phyloP scores from a whole-genome alignment of 2,113 vertebrate species.

The Eubucco bourcierii region DNA sequence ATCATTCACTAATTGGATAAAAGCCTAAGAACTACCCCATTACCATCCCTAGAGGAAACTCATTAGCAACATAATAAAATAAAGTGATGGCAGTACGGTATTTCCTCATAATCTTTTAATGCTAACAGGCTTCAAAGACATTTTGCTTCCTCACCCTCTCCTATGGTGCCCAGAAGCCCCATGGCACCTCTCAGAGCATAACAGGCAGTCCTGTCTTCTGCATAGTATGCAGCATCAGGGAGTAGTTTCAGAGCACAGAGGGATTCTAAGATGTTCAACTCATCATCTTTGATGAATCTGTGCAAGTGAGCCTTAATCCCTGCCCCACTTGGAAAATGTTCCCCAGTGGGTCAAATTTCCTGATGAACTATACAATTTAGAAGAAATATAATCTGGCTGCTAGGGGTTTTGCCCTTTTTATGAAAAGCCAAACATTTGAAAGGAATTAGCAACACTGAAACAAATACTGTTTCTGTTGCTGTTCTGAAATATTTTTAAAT shows the following conservation, averaged over 20 bases:
- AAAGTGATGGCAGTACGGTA: conserved; percentile 60
- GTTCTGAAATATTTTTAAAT: background rate
- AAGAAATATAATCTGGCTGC: background rate
- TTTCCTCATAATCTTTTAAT: conserved; percentile 65
- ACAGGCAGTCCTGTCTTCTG: conserved; percentile 19
- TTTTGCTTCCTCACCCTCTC: conserved; percentile 31
- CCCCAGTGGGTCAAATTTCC: conserved; percentile 37
- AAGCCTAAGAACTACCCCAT: conserved; percentile 55
- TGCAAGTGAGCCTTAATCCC: conserved; percentile 34
- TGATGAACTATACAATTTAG: conserved; percentile 8
- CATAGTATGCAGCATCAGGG: background rate
- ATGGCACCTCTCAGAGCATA: background rate
- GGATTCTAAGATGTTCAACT: conserved; percentile 15
- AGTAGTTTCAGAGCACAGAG: conserved; percentile 35
- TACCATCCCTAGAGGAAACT: conserved; percentile 58
- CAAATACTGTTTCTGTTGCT: background rate
- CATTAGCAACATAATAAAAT: conserved; percentile 62
- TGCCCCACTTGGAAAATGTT: conserved; percentile 40
- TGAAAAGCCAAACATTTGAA: background rate
- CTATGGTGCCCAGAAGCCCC: background rate
- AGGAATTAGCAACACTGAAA: background rate
- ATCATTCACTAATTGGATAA: conserved; percentile 60
- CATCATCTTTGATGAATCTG: conserved; percentile 43
- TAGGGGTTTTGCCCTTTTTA: background rate
- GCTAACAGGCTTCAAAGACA: conserved; percentile 47